A percentile compares a stretch with the other conserved stretches of the same genome.
Evolutionary conservation across 1,140 invertebrate species (phyloP).

Genomic region (Piezodorus guildinii): DNA sequence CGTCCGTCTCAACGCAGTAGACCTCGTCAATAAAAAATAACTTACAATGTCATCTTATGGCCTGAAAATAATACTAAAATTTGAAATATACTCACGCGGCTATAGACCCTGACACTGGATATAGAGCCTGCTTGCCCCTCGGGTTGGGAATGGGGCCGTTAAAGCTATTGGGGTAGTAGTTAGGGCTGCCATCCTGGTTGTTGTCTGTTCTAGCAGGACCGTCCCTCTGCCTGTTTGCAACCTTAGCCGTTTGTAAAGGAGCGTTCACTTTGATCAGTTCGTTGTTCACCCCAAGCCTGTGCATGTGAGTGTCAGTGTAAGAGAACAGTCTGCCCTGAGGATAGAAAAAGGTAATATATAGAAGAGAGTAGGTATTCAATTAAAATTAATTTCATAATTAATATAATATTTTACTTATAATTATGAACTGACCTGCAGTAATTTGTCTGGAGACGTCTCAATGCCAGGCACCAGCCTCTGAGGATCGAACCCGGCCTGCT

Average conservation of each 20-base stretch:
- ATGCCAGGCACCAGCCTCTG: constrained; percentile 86
- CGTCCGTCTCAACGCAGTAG: too few relatives aligned
- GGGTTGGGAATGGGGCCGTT: constrained; percentile 47
- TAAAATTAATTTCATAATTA: too few relatives aligned
- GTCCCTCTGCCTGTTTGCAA: constrained; percentile 73
- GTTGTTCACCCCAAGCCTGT: constrained; percentile 85
- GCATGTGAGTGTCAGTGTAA: constrained; percentile 86
- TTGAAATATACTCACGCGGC: constrained; percentile 9
- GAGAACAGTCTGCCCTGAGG: constrained; percentile 79
- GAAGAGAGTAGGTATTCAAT: too few relatives aligned
- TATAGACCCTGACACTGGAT: constrained; percentile 7
- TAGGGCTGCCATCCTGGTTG: constrained; percentile 68
- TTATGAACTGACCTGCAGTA: constrained; percentile 44
- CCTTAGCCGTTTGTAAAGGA: constrained; percentile 46
- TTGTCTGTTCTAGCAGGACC: constrained; percentile 49
- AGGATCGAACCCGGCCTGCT: constrained; percentile 88
- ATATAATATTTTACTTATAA: too few relatives aligned
- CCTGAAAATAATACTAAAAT: background rate
- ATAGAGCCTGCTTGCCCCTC: background rate
- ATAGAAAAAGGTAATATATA: background rate
- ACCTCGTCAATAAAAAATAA: too few relatives aligned
- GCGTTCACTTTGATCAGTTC: constrained; percentile 87
- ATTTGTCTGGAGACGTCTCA: constrained; percentile 82
- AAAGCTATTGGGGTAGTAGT: constrained; percentile 94
- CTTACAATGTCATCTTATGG: too few relatives aligned